A percentile compares a stretch with the other conserved stretches of the same genome.
phyloP scores from a whole-genome alignment of 1,140 invertebrate genomes.

The Drosophila fuyamai region DNA sequence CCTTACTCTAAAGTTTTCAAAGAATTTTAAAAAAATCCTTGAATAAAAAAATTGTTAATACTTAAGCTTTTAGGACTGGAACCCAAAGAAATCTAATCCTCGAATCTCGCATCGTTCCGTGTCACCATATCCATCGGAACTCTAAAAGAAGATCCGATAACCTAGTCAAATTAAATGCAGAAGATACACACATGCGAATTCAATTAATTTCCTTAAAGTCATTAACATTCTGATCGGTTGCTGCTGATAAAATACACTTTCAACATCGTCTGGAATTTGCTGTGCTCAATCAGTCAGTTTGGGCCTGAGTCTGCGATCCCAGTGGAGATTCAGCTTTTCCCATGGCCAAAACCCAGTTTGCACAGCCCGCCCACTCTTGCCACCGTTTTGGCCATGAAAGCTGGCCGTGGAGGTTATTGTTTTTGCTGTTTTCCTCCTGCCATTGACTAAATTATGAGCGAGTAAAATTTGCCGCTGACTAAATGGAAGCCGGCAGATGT shows the following conservation, averaged over 20 bases:
- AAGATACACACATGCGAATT: conserved; percentile 40
- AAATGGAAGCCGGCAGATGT: conserved; percentile 66
- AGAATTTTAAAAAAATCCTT: no score
- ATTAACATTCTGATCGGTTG: conserved; percentile 43
- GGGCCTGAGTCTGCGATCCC: background rate
- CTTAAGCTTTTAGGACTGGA: no score
- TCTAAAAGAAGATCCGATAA: conserved; percentile 29
- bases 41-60: background rate
- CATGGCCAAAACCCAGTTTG: conserved; percentile 43
- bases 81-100: conserved; percentile 12
- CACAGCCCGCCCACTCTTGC: conserved; percentile 52
- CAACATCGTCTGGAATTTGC: conserved; percentile 33
- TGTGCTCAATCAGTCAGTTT: conserved; percentile 47
- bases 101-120: background rate
- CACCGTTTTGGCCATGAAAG: conserved; percentile 64
- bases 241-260: conserved; percentile 34
- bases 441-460: conserved; percentile 58
- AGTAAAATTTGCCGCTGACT: conserved; percentile 50
- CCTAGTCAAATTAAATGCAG: conserved; percentile 32
- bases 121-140: conserved; percentile 16
- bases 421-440: conserved; percentile 22
- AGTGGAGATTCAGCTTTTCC: conserved; percentile 43
- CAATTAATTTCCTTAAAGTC: conserved; percentile 29
- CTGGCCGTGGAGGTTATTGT: conserved; percentile 28
- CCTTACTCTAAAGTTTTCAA: no score